phyloP scores from a whole-genome alignment of 2,797 vertebrate species.

The Sitta carolinensis region DNA sequence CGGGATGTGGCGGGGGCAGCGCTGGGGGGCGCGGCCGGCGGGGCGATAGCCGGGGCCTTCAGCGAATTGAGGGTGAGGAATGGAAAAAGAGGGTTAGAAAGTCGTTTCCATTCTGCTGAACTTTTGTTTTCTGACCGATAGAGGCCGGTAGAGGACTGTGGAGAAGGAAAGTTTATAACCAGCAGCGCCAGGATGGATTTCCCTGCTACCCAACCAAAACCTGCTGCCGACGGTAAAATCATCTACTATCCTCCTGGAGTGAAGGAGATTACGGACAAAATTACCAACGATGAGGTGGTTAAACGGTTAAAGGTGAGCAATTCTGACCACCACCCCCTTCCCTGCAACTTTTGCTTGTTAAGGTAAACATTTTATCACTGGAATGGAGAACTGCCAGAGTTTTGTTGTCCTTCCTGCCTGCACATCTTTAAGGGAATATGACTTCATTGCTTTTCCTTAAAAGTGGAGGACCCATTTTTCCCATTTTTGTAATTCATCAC shows the following conservation, averaged over 20 bases:
- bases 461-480: neutral
- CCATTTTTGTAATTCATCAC: neutral
- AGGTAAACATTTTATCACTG: neutral
- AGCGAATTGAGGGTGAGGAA: constrained; percentile 73
- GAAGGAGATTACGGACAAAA: constrained; percentile 98
- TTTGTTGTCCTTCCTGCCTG: neutral
- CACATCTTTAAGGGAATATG: neutral
- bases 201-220: constrained; percentile 86
- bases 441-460: neutral
- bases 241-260: constrained; percentile 96
- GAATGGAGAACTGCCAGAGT: neutral
- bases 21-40: neutral
- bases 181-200: constrained; percentile 91
- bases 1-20: neutral
- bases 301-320: constrained; percentile 92
- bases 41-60: constrained; percentile 31
- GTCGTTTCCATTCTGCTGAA: constrained; percentile 86
- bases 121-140: constrained; percentile 99
- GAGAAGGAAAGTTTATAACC: constrained; percentile 79
- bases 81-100: constrained; percentile 81
- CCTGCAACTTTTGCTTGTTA: neutral
- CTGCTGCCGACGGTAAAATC: constrained; percentile 89
- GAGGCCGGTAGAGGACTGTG: constrained; percentile 99
- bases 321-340: neutral
- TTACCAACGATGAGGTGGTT: constrained; percentile 97